These are phyloP conservation scores for Ascaphus truei DNA, from an alignment of 2,113 vertebrate genomes.

Conservation along the genomic window DNA sequence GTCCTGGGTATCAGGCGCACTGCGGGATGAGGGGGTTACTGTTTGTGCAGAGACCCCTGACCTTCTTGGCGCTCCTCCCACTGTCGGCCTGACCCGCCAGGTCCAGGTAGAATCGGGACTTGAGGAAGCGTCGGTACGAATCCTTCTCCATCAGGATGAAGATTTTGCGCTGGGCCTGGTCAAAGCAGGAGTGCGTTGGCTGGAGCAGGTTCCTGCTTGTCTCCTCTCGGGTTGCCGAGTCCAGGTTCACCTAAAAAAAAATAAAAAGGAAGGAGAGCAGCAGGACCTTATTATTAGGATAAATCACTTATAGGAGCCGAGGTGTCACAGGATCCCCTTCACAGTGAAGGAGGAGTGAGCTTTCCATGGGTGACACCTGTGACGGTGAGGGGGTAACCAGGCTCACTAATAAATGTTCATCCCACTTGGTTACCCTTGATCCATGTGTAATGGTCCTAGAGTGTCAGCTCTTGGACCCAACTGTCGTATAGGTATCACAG, in stretches of 20 bases:
- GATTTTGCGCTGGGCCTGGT: conserved; percentile 83
- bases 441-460: too few relatives aligned
- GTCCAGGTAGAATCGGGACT: conserved; percentile 81
- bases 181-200: conserved; percentile 77
- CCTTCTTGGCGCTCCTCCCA: conserved; percentile 46
- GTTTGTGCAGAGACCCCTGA: conserved; percentile 48
- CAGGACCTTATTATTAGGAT: too few relatives aligned
- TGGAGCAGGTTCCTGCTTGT: conserved; percentile 70
- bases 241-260: conserved; percentile 83
- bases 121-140: conserved; percentile 88
- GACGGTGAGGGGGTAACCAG: too few relatives aligned
- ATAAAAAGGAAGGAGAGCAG: too few relatives aligned
- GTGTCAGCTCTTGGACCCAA: too few relatives aligned
- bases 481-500: too few relatives aligned
- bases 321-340: too few relatives aligned
- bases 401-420: too few relatives aligned
- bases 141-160: conserved; percentile 93
- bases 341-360: too few relatives aligned
- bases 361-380: too few relatives aligned
- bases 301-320: too few relatives aligned
- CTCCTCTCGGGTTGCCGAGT: conserved; percentile 75
- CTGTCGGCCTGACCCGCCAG: conserved; percentile 55
- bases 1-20: conserved; percentile 46
- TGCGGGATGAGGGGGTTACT: conserved; percentile 53
- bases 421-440: too few relatives aligned